Base-by-base conservation (phyloP, 2,888 invertebrate species). In the Drosophila infuscata region DNA sequence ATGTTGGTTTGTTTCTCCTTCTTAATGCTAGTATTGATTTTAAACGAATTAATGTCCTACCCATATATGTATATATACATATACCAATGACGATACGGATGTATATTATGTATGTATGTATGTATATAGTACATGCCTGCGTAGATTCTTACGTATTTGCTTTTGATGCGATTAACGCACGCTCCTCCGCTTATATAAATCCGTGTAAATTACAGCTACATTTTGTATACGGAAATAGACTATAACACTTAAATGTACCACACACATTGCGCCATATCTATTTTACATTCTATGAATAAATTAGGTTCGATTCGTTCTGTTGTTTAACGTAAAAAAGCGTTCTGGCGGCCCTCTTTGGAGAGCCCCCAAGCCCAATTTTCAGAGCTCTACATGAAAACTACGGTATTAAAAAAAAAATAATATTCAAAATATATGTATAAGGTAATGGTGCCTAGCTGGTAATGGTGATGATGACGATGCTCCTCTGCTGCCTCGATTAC, bases 231-330 rank as follows among this genome's bases (percentile, higher is more conserved):
- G 79, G 81, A 88, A 82, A 81, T 86, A 86, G 74, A 75, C 88
- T 86, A 83, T 85, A 85, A 85, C 84, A 85, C 84, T 85, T 85
- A 88, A 72, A 73, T 59, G 62, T 88, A 84, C 82, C 74, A 74
- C 74, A 54, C 54, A 81, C 65, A 69, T 71, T 69, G 70, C 70
- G 77, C 70, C 74, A 74, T 70, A 74, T 81, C 81, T 83, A 88
- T 83, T 53, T 82, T 84, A 84, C 88, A 84, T 35, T 71, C 84
- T 84, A 88, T 79, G 62, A 85, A 88, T 85, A 86, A 88, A 81
- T 84, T 83, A 84, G 68, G 74, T 83, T 83, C 67, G 70, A 80
- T 80, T 80, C 68, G 63, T 71, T 86, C 76, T 63, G 84, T 84
- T 75, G 75, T 76, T 81, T 73, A 81, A 81, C 79, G 67, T 83